Percentiles rank a stretch among this genome's conserved stretches.
These are phyloP conservation scores for Nemapogon koenigi DNA, from an alignment of 2,888 invertebrate species.

Conservation along the genomic window DNA sequence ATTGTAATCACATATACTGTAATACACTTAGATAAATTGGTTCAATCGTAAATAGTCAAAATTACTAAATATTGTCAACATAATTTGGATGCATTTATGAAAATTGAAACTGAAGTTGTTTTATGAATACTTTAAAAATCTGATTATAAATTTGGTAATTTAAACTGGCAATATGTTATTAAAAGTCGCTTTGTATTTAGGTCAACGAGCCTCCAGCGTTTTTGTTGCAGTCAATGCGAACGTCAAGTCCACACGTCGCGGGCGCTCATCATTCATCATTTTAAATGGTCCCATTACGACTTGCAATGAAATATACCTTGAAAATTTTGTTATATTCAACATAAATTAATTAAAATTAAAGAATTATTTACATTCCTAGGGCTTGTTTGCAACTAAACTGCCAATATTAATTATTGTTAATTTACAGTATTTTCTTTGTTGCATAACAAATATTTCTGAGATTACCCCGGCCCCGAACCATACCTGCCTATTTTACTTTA, in stretches of 20 bases:
- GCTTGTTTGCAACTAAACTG: too few species aligned
- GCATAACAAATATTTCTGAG: too few species aligned
- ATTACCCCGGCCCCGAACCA: background rate
- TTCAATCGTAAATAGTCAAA: too few species aligned
- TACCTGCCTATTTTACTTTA: constrained; percentile 1
- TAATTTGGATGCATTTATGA: too few species aligned
- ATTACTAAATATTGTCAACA: too few species aligned
- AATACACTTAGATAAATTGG: too few species aligned
- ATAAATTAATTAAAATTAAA: background rate
- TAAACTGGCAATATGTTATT: constrained; percentile 15
- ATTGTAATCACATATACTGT: too few species aligned
- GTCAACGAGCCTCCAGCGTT: constrained; percentile 16
- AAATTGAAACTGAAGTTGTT: too few species aligned
- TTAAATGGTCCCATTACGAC: constrained; percentile 17
- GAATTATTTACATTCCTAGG: background rate
- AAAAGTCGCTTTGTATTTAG: constrained; percentile 20
- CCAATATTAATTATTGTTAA: too few species aligned
- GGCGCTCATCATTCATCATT: constrained; percentile 17
- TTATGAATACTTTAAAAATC: too few species aligned
- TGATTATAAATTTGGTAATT: too few species aligned
- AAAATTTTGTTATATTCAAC: background rate
- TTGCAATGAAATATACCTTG: constrained; percentile 12
- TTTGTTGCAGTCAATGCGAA: constrained; percentile 15
- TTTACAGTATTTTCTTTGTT: too few species aligned
- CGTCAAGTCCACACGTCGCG: constrained; percentile 16